Evolutionary conservation across 1,140 invertebrate genomes (phyloP).

Genomic region (Belonocnema kinseyi): DNA sequence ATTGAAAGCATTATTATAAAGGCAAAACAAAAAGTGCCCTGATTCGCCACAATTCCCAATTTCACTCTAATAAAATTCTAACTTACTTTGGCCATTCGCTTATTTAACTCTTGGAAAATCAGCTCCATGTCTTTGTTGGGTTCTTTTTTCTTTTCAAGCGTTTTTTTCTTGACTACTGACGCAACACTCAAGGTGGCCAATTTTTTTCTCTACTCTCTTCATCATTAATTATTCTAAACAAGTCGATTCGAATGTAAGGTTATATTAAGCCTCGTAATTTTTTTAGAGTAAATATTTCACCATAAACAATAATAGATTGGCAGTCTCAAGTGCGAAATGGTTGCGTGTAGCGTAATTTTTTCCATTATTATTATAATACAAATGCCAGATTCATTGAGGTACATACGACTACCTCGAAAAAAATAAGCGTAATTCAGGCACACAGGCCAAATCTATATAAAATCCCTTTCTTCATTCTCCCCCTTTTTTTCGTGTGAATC

Average conservation of each 20-base stretch:
- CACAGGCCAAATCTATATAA: conserved; percentile 42
- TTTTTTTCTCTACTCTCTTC: conserved; percentile 41
- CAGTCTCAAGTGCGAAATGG: not conserved
- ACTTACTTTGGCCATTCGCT: conserved; percentile 57
- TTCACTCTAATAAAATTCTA: conserved; percentile 47
- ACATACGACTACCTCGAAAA: conserved; percentile 33
- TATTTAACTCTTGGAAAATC: conserved; percentile 40
- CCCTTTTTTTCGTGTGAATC: conserved; percentile 25
- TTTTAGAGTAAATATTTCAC: conserved; percentile 8
- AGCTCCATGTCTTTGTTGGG: conserved; percentile 4
- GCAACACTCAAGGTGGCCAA: conserved; percentile 52
- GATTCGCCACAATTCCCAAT: conserved; percentile 41
- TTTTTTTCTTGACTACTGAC: conserved; percentile 19
- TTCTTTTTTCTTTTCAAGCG: not conserved
- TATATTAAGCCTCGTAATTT: conserved; percentile 27
- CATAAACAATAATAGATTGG: not conserved
- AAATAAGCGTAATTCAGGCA: conserved; percentile 62
- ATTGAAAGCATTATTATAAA: conserved; percentile 38
- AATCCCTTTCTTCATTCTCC: conserved; percentile 6
- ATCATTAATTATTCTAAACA: not conserved
- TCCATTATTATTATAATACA: conserved; percentile 33
- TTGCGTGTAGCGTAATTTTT: conserved; percentile 23
- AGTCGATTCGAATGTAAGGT: not conserved
- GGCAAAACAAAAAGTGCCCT: conserved; percentile 14
- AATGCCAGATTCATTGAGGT: conserved; percentile 39